A percentile compares a stretch with the other conserved stretches of the same genome.
phyloP scores from a whole-genome alignment of 2,113 vertebrate species.

The Bungarus multicinctus region DNA sequence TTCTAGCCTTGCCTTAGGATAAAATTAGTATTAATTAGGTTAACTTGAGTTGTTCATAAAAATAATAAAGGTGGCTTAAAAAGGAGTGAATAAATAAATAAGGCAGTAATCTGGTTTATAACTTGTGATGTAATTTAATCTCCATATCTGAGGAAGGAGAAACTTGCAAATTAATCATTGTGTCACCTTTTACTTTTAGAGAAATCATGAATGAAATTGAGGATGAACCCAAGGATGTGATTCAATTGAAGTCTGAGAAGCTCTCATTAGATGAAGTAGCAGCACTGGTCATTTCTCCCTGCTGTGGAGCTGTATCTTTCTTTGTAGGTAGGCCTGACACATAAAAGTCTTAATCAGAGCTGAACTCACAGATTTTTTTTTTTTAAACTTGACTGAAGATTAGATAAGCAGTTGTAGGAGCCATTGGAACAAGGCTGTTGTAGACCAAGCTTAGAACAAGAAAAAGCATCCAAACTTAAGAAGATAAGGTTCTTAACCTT shows the following conservation, averaged over 20 bases:
- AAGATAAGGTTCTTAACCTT: background rate
- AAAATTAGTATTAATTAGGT: background rate
- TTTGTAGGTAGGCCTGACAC: constrained; percentile 81
- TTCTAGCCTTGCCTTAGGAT: background rate
- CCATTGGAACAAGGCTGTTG: background rate
- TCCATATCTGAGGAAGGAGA: background rate
- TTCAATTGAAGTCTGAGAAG: constrained; percentile 78
- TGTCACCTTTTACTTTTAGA: constrained; percentile 36
- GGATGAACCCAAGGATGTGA: constrained; percentile 69
- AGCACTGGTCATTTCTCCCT: constrained; percentile 73
- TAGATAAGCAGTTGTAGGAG: background rate
- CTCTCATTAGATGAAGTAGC: constrained; percentile 81
- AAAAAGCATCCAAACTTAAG: background rate
- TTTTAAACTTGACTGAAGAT: background rate
- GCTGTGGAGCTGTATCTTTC: constrained; percentile 85
- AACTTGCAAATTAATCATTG: constrained; percentile 25
- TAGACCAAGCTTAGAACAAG: background rate
- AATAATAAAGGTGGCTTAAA: background rate
- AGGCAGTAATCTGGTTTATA: background rate
- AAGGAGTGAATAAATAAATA: background rate
- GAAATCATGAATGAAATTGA: constrained; percentile 50
- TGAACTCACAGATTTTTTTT: background rate
- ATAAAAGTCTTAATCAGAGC: background rate
- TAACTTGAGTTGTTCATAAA: background rate
- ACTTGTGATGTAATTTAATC: background rate